Evolutionary conservation across 2,888 invertebrate genomes (phyloP).

Genomic region (Chorisops tibialis): DNA sequence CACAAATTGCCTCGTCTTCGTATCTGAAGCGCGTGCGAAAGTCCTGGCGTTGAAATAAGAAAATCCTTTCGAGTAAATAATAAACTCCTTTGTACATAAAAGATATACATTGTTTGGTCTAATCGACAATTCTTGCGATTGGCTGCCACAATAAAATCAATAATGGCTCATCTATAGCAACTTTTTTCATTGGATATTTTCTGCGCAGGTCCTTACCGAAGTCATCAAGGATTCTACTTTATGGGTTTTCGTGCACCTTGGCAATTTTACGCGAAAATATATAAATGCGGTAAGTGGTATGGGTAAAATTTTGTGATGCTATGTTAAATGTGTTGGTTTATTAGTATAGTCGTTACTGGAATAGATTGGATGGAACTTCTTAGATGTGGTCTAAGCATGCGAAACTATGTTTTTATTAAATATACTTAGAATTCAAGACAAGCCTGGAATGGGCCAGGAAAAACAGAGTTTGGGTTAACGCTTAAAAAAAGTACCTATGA

Average conservation of each 20-base stretch:
- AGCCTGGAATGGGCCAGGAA: too few species aligned
- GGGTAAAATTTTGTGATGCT: too few species aligned
- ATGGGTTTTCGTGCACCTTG: conserved; percentile 15
- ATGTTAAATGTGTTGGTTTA: too few species aligned
- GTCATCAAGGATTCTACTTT: not conserved
- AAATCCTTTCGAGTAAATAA: conserved; percentile 15
- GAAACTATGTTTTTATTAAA: too few species aligned
- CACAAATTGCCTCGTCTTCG: conserved; percentile 14
- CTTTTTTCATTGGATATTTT: conserved; percentile 34
- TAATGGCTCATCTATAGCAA: conserved; percentile 34
- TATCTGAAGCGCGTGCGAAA: not conserved
- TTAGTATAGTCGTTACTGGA: too few species aligned
- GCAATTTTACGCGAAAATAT: conserved; percentile 5
- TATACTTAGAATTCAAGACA: too few species aligned
- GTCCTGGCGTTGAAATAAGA: not conserved
- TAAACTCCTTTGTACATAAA: conserved; percentile 4
- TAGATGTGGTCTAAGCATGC: too few species aligned
- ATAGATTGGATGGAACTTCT: too few species aligned
- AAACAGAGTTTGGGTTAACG: too few species aligned
- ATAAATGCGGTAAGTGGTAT: too few species aligned
- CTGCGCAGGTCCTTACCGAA: conserved; percentile 27
- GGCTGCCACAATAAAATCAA: conserved; percentile 34
- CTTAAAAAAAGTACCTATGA: too few species aligned
- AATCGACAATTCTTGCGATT: conserved; percentile 25
- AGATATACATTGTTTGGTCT: conserved; percentile 12